Percentiles rank a stretch among this genome's conserved stretches.
These are phyloP conservation scores for Thryonomys swinderianus DNA, from an alignment of 2,113 vertebrate genomes.

Conservation along the genomic window DNA sequence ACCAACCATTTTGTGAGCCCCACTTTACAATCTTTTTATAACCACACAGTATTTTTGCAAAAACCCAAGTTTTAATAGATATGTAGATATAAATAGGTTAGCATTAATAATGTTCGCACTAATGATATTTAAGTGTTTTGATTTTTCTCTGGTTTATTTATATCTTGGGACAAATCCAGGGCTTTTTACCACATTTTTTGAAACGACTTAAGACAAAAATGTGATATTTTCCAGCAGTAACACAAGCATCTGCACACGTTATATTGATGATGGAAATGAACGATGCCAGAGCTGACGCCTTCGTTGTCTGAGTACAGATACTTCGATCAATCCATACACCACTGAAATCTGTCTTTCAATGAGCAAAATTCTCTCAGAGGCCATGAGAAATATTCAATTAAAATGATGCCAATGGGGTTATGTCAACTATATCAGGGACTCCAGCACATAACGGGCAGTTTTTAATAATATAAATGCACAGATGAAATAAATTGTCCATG, in stretches of 20 bases:
- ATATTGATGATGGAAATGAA: neutral
- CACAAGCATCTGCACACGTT: neutral
- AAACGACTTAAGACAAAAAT: neutral
- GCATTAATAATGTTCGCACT: constrained; percentile 36
- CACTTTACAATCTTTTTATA: neutral
- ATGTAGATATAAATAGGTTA: neutral
- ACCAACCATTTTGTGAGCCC: neutral
- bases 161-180: neutral
- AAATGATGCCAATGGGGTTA: neutral
- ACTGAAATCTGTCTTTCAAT: neutral
- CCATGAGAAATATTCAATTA: neutral
- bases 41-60: neutral
- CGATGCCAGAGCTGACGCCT: neutral
- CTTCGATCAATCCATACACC: neutral
- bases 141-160: constrained; percentile 38
- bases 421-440: neutral
- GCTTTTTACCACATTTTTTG: neutral
- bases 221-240: neutral
- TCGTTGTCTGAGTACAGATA: neutral
- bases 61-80: neutral
- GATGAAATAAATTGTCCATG: neutral
- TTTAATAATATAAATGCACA: neutral
- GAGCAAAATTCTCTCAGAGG: neutral
- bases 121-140: constrained; percentile 6
- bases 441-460: neutral